phyloP scores from a whole-genome alignment of 1,140 invertebrate genomes.

The Drosophila parabipectinata region DNA sequence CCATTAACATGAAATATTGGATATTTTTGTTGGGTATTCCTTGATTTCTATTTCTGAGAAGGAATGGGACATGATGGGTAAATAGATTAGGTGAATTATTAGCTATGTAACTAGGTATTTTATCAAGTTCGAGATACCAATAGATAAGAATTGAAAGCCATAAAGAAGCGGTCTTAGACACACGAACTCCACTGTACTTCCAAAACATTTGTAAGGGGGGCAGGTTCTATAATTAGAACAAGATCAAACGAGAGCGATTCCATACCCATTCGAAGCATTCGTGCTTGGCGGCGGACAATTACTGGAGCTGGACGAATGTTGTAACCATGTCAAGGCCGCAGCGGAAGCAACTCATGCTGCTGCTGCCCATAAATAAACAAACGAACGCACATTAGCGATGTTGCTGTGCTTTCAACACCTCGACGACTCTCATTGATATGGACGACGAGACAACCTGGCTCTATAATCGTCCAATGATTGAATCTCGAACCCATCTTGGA shows the following conservation, averaged over 20 bases:
- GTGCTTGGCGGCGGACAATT: slow-evolving; percentile 38
- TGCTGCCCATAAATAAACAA: slow-evolving; percentile 43
- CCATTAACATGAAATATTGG: not conserved
- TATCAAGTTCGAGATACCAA: not conserved
- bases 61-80: too few relatives aligned
- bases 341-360: slow-evolving; percentile 32
- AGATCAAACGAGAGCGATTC: slow-evolving; percentile 37
- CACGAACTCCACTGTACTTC: not conserved
- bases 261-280: slow-evolving; percentile 28
- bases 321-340: slow-evolving; percentile 76
- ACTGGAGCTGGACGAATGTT: slow-evolving; percentile 42
- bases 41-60: too few relatives aligned
- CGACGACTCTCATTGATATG: slow-evolving; percentile 43
- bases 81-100: not conserved
- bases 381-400: slow-evolving; percentile 1
- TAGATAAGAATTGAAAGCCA: not conserved
- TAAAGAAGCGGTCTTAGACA: not conserved
- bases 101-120: not conserved
- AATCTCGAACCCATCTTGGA: slow-evolving; percentile 14
- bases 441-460: slow-evolving; percentile 26
- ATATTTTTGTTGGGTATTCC: not conserved
- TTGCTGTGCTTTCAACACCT: slow-evolving; percentile 34
- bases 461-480: slow-evolving; percentile 13
- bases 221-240: slow-evolving; percentile 52
- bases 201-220: not conserved